These are phyloP conservation scores for Xestobium rufovillosum DNA, from an alignment of 2,888 invertebrate species.

Conservation along the genomic window DNA sequence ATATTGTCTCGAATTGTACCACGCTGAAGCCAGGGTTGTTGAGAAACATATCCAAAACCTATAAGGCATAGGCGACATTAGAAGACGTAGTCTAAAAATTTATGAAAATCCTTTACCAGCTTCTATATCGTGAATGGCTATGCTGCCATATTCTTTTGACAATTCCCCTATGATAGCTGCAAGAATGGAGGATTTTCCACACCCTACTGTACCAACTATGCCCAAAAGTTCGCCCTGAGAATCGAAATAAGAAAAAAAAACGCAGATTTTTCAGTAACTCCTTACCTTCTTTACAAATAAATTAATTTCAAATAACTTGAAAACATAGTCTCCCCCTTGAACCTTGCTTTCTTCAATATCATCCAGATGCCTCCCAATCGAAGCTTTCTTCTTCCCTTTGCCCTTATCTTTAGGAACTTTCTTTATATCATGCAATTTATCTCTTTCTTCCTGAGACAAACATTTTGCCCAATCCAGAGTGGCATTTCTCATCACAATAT, in stretches of 20 bases:
- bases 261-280: background rate
- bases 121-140: constrained; percentile 61
- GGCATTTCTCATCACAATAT: constrained; percentile 52
- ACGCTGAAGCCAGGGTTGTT: constrained; percentile 88
- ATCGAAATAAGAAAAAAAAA: constrained; percentile 6
- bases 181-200: constrained; percentile 85
- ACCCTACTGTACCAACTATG: constrained; percentile 80
- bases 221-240: constrained; percentile 72
- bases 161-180: constrained; percentile 82
- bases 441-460: constrained; percentile 35
- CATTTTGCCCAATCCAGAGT: constrained; percentile 54
- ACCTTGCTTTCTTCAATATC: constrained; percentile 13
- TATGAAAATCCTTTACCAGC: constrained; percentile 47
- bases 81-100: constrained; percentile 2
- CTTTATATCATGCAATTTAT: constrained; percentile 28
- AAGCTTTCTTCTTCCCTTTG: constrained; percentile 46
- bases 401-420: constrained; percentile 41
- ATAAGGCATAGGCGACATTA: constrained; percentile 18
- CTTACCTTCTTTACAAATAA: constrained; percentile 43
- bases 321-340: constrained; percentile 24
- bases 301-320: constrained; percentile 40
- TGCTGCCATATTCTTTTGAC: constrained; percentile 57
- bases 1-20: constrained; percentile 90
- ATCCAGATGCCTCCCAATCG: constrained; percentile 13
- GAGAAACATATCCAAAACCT: constrained; percentile 81